Evolutionary conservation across 2,888 invertebrate genomes (phyloP).

Genomic region (Macrostomum cliftonense): DNA sequence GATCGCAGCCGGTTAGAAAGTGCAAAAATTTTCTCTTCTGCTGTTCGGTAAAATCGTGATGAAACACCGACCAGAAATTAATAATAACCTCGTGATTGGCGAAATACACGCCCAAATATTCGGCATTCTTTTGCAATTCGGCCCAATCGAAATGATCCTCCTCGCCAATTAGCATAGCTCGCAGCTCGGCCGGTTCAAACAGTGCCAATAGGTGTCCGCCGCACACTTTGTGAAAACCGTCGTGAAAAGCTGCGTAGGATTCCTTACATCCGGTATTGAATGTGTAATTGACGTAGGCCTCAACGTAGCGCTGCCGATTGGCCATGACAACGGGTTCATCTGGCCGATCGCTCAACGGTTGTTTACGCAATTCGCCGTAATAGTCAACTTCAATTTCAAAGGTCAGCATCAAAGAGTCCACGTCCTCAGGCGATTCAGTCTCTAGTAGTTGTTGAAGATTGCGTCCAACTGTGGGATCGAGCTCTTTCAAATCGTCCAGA

Average conservation of each 20-base stretch:
- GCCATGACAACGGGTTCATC: constrained; percentile 52
- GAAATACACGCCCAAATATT: no score
- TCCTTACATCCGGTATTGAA: constrained; percentile 64
- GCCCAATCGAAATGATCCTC: no score
- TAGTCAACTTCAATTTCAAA: no score
- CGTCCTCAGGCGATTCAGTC: no score
- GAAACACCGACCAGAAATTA: constrained; percentile 8
- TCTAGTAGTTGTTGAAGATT: constrained; percentile 57
- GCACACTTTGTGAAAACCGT: constrained; percentile 46
- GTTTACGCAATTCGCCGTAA: no score
- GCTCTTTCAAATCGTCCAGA: constrained; percentile 59
- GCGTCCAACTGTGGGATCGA: constrained; percentile 50
- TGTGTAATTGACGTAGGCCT: constrained; percentile 70
- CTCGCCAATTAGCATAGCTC: background rate
- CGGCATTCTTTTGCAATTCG: no score
- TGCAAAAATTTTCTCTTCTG: constrained; percentile 76
- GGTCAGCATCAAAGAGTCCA: no score
- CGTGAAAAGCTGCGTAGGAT: constrained; percentile 52
- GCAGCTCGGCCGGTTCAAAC: constrained; percentile 11
- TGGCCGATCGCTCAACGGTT: no score
- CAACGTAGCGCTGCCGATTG: constrained; percentile 63
- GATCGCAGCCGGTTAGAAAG: constrained; percentile 67
- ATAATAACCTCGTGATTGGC: no score
- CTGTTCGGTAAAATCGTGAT: constrained; percentile 40
- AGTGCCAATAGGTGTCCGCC: constrained; percentile 16